A percentile compares a stretch with the other conserved stretches of the same genome.
phyloP scores from a whole-genome alignment of 1,140 invertebrate genomes.

The Homalodisca vitripennis region DNA sequence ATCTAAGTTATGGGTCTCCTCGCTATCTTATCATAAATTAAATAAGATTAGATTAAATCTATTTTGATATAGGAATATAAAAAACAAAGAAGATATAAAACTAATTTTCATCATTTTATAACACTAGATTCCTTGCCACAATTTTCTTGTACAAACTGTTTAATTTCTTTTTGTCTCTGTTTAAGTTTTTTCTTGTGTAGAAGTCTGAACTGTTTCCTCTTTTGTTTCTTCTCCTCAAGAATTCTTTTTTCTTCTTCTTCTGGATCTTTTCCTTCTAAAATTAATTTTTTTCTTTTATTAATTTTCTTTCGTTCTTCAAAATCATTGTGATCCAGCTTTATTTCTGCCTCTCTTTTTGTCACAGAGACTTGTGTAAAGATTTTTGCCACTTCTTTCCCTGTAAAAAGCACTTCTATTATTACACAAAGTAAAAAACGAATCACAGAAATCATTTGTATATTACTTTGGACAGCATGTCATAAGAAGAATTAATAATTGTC shows the following conservation, averaged over 20 bases:
- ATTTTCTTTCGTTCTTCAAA: slow-evolving; percentile 87
- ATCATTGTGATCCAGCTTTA: slow-evolving; percentile 86
- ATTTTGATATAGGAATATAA: too few relatives aligned
- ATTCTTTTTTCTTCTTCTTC: slow-evolving; percentile 57
- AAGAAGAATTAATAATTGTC: not conserved
- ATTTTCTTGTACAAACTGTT: too few relatives aligned
- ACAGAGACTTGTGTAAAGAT: slow-evolving; percentile 92
- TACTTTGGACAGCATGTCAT: not conserved
- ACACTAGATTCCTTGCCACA: too few relatives aligned
- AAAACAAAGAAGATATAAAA: too few relatives aligned
- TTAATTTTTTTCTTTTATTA: slow-evolving; percentile 84
- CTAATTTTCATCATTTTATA: too few relatives aligned
- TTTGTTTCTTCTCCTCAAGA: slow-evolving; percentile 52
- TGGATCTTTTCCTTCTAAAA: slow-evolving; percentile 79
- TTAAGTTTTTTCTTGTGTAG: slow-evolving; percentile 41
- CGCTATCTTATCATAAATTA: too few relatives aligned
- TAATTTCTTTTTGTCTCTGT: slow-evolving; percentile 6
- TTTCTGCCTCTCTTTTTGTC: slow-evolving; percentile 86
- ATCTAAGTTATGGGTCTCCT: too few relatives aligned
- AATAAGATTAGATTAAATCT: too few relatives aligned
- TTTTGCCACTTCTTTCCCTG: slow-evolving; percentile 78
- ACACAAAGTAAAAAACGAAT: slow-evolving; percentile 37
- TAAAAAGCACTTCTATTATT: too few relatives aligned
- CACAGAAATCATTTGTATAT: slow-evolving; percentile 26
- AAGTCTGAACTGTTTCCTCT: slow-evolving; percentile 52